Evolutionary conservation across 2,797 vertebrate species (phyloP).

Genomic region (Strix occidentalis): DNA sequence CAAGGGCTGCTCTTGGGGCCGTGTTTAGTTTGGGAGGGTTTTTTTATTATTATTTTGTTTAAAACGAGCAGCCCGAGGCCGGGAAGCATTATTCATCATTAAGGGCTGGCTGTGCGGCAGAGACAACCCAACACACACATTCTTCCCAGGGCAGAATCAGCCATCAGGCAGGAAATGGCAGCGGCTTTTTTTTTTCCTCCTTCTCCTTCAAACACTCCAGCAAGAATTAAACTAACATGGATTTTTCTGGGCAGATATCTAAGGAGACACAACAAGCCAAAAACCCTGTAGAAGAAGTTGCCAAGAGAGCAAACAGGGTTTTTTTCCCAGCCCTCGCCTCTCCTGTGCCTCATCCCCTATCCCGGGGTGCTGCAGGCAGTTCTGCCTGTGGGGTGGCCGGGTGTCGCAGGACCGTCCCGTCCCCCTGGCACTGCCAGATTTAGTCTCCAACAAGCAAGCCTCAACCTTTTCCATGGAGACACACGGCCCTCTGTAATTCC

Average conservation of each 20-base stretch:
- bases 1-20: not conserved
- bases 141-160: constrained; percentile 33
- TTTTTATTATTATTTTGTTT: constrained; percentile 47
- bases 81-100: constrained; percentile 51
- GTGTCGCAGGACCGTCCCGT: accelerated
- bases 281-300: not conserved
- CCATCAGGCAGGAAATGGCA: constrained; percentile 61
- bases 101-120: not conserved
- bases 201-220: constrained; percentile 17
- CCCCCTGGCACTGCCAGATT: not conserved
- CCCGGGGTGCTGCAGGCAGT: not conserved
- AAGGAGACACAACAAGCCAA: not conserved
- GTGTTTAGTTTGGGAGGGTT: constrained; percentile 14
- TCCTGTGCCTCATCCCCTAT: not conserved
- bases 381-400: not conserved
- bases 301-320: not conserved
- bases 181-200: not conserved
- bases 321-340: not conserved
- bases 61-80: not conserved
- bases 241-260: constrained; percentile 27
- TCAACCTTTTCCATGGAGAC: constrained; percentile 18
- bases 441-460: not conserved
- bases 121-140: not conserved
- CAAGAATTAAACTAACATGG: constrained; percentile 31
- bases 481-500: constrained; percentile 14